These are phyloP conservation scores for Lasioglossum albipes DNA, from an alignment of 1,140 invertebrate genomes.

Conservation along the genomic window DNA sequence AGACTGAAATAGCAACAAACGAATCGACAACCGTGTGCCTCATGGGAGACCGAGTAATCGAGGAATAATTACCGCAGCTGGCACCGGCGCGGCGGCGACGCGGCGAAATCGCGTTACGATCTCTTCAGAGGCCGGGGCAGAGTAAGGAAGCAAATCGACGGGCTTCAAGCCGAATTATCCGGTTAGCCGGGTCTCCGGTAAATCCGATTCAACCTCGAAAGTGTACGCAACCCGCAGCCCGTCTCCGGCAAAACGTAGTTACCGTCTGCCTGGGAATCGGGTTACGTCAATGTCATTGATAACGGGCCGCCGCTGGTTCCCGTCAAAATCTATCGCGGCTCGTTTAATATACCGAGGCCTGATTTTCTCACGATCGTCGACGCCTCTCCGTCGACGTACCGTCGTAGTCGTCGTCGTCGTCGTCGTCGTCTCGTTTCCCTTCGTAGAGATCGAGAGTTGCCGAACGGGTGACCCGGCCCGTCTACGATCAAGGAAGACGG, in stretches of 20 bases:
- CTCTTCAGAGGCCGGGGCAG: constrained; percentile 28
- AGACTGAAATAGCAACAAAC: no score
- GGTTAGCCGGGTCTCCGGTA: constrained; percentile 51
- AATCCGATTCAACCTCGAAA: constrained; percentile 55
- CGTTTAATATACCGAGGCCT: constrained; percentile 25
- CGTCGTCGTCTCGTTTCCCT: no score
- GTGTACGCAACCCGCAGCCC: constrained; percentile 40
- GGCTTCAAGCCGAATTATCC: constrained; percentile 52
- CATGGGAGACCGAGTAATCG: constrained; percentile 8
- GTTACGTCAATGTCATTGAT: constrained; percentile 69
- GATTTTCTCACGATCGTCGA: constrained; percentile 15
- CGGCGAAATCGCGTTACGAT: constrained; percentile 52
- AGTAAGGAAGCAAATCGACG: constrained; percentile 53
- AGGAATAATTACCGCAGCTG: constrained; percentile 57
- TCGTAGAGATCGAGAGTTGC: neutral
- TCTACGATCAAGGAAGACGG: neutral
- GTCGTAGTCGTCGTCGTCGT: no score
- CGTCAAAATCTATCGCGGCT: constrained; percentile 55
- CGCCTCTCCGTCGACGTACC: no score
- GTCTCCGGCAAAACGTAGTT: constrained; percentile 44
- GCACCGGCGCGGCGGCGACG: neutral
- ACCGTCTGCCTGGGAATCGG: constrained; percentile 60
- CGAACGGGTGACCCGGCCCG: neutral
- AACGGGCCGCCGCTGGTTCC: constrained; percentile 49
- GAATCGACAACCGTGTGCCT: neutral